These are phyloP conservation scores for Lophius piscatorius DNA, from an alignment of 2,113 vertebrate species.

Conservation along the genomic window DNA sequence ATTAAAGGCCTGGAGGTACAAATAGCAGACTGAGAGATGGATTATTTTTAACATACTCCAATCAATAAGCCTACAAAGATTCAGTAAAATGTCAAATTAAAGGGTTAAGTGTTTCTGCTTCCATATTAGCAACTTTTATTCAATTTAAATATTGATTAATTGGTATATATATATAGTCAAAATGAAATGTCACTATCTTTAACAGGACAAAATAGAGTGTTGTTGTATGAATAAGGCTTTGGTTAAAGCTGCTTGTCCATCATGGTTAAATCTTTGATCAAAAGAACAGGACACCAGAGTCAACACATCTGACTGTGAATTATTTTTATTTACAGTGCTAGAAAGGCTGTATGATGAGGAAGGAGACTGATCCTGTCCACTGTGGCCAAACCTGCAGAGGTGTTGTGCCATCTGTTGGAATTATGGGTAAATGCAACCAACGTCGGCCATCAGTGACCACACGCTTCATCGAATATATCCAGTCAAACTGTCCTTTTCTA, in stretches of 20 bases:
- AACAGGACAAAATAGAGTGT: too few relatives aligned
- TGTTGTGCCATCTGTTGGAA: slow-evolving; percentile 64
- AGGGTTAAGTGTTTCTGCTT: too few relatives aligned
- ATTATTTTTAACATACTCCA: slow-evolving; percentile 8
- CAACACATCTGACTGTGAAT: slow-evolving; percentile 8
- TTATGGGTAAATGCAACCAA: slow-evolving; percentile 19
- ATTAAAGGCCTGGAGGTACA: neutral
- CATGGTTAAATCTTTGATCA: neutral
- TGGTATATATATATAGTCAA: too few relatives aligned
- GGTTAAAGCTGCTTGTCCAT: neutral
- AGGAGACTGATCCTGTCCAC: neutral
- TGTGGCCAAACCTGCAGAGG: neutral
- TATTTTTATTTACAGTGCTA: neutral
- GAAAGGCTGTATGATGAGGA: too few relatives aligned
- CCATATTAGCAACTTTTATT: too few relatives aligned
- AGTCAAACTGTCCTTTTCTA: neutral
- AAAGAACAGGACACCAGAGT: slow-evolving; percentile 8
- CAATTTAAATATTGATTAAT: too few relatives aligned
- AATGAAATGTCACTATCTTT: too few relatives aligned
- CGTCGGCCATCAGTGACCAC: too few relatives aligned
- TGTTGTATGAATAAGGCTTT: too few relatives aligned
- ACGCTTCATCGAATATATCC: too few relatives aligned
- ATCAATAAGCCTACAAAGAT: too few relatives aligned
- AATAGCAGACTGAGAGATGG: neutral
- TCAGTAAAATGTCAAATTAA: too few relatives aligned